These are phyloP conservation scores for rat (Rattus norvegicus) DNA, from an alignment of 2,113 vertebrate genomes.

Conservation along the genomic window GRCr8 NC_086039.1:41044001-41044500, in stretches of 20 bases:
- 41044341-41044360: not conserved
- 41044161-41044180: not conserved
- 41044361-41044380: slow-evolving; percentile 25
- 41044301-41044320: not conserved
- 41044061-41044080: slow-evolving; percentile 46
- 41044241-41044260: too few species aligned
- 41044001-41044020: slow-evolving; percentile 47
- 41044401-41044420: not conserved
- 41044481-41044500: slow-evolving; percentile 9
- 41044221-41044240: not conserved
- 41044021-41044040: slow-evolving; percentile 23
- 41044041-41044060: slow-evolving; percentile 24
- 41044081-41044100: not conserved
- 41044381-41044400: not conserved
- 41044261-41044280: not conserved
- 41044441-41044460: not conserved
- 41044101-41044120: not conserved
- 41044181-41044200: not conserved
- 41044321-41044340: not conserved
- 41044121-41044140: slow-evolving; percentile 35
- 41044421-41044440: not conserved
- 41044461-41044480: not conserved
- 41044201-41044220: not conserved
- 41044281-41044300: not conserved
- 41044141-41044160: not conserved